Percentiles rank a stretch among this genome's conserved stretches.
These are phyloP conservation scores for Thecocarcelia acutangulata DNA, from an alignment of 2,888 invertebrate genomes.

Conservation along the genomic window DNA sequence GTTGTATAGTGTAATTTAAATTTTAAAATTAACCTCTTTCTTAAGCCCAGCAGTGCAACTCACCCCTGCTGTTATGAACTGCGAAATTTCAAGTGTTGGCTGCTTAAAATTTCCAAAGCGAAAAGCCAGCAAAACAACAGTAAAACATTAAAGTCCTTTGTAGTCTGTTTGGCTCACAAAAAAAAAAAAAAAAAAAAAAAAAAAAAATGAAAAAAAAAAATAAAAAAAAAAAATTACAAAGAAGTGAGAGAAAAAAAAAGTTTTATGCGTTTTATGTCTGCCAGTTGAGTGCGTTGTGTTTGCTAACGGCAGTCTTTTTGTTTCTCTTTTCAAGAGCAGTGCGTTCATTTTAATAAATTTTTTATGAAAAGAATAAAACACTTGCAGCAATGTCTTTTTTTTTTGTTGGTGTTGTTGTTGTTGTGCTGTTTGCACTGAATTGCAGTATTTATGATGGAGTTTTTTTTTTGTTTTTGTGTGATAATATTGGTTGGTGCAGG, in stretches of 20 bases:
- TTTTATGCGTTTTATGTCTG: neutral
- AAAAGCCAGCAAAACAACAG: neutral
- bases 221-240: no score
- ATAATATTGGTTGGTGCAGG: neutral
- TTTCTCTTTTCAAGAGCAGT: neutral
- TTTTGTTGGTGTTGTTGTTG: no score
- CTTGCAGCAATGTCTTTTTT: neutral
- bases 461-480: neutral
- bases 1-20: neutral
- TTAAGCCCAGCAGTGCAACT: neutral
- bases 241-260: no score
- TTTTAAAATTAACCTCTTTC: neutral
- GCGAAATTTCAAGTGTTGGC: neutral
- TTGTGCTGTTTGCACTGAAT: neutral
- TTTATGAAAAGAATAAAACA: neutral
- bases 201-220: no score
- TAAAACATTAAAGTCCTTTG: neutral
- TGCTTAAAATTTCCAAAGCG: neutral
- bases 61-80: constrained; percentile 5
- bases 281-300: constrained; percentile 2
- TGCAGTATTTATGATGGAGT: constrained; percentile 6
- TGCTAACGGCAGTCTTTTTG: constrained; percentile 2
- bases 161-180: neutral
- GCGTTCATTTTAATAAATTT: constrained; percentile 5
- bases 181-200: no score